A percentile compares a stretch with the other conserved stretches of the same genome.
Evolutionary conservation across 37 sponge, comb jelly and placozoan species (phyloP).

Genomic region (Haliclona indistincta): DNA sequence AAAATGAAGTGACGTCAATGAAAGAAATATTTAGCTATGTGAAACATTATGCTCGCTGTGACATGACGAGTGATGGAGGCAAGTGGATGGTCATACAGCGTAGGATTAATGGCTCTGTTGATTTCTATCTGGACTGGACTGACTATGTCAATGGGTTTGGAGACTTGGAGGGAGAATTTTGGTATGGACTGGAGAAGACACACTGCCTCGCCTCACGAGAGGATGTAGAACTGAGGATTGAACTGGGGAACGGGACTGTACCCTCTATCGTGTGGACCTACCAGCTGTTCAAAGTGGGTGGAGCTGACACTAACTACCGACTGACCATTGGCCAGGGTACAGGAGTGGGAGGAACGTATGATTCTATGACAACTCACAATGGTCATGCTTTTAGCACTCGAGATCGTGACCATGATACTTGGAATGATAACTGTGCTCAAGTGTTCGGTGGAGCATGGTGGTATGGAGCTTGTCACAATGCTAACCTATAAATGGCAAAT

Average conservation of each 20-base stretch:
- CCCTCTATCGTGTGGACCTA: not conserved
- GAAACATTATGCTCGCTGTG: too few species aligned
- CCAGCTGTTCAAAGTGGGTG: conserved; percentile 15
- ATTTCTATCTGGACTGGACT: conserved; percentile 16
- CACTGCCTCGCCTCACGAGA: conserved; percentile 24
- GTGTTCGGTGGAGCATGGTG: conserved; percentile 16
- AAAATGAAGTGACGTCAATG: too few species aligned
- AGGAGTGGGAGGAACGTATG: conserved; percentile 8
- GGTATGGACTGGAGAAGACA: conserved; percentile 23
- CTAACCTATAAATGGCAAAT: conserved; percentile 32
- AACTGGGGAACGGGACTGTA: not conserved
- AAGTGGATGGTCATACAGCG: not conserved
- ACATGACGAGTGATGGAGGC: conserved; percentile 8
- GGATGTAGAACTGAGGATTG: not conserved
- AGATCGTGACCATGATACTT: conserved; percentile 17
- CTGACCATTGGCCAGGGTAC: conserved; percentile 9
- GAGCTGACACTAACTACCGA: conserved; percentile 11
- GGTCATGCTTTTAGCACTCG: conserved; percentile 9
- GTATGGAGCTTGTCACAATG: conserved; percentile 4
- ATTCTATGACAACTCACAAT: conserved; percentile 16
- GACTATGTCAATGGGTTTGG: conserved; percentile 48
- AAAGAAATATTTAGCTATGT: too few species aligned
- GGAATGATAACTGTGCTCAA: conserved; percentile 5
- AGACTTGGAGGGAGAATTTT: conserved; percentile 18
- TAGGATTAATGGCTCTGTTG: conserved; percentile 4